Evolutionary conservation across 2,113 vertebrate genomes (phyloP), one percentile per base, ranked within the genome.

Genomic region (Trogon melanurus): DNA sequence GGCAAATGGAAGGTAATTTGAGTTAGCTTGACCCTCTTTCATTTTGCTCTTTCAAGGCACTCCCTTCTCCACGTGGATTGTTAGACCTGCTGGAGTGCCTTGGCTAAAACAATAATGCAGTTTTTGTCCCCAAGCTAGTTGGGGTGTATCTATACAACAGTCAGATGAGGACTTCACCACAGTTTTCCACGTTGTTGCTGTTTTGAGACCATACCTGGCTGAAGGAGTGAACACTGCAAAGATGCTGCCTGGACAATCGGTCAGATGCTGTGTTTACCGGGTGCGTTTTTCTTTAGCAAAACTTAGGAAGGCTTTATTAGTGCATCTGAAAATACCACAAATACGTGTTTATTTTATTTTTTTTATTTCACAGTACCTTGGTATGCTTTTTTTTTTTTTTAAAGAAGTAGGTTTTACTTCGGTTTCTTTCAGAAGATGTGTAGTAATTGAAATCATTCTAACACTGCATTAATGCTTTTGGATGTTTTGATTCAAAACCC

Each of bases 1-100:
- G 85, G 96, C 94, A 91, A 97, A 94, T 92, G 91, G 61, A 93
- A 91, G 93, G 95, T 96, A 96, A 97, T 95, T 91, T 91, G 96
- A 96, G 95, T 97, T 89, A 91, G 84, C 86, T 69, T 96, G 95
- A 95, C 95, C 93, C 86, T 89, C 84, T 96, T 92, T 92, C 89
- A 91, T 95, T 84, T 89, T 3, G 6, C 61, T 74, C 56, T 94
- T 85, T 87, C 51, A 92, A 91, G 93, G 57, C 86, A 72, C 95
- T 97, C 94, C 91, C 89, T 91, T 87, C 58, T 91, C 69, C 65
- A n/a, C 10, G 19, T 79, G 86, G 86, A 84, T 92, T 92, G 76
- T 85, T 89, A 92, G 70, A 92, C 84, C 70, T 95, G 84, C 76
- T 87, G 51, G 70, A 86, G 92, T 78, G 75, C 56, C 36, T 45